phyloP scores from a whole-genome alignment of 2,113 vertebrate species.

The Ovis canadensis region DNA sequence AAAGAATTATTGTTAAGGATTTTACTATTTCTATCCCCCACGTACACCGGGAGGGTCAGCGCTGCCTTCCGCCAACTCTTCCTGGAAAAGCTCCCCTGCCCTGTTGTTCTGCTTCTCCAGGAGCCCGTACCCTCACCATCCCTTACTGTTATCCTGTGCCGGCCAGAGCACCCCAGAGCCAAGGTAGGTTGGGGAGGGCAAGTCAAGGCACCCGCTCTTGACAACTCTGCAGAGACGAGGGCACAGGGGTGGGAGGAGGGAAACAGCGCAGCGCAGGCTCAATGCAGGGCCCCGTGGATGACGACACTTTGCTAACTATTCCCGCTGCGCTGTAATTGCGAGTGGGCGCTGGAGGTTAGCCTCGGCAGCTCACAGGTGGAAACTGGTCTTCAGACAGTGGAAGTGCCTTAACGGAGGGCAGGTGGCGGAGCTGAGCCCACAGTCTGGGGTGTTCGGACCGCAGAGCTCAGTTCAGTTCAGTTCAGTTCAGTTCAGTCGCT shows the following conservation, averaged over 20 bases:
- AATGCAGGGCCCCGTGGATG: background rate
- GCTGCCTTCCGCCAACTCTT: background rate
- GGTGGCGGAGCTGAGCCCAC: background rate
- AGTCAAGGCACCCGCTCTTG: background rate
- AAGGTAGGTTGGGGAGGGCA: background rate
- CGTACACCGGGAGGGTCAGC: background rate
- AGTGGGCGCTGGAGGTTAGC: background rate
- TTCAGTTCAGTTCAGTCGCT: no score
- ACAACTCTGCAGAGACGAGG: background rate
- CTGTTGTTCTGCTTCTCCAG: accelerated
- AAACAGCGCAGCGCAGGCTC: background rate
- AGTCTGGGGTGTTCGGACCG: background rate
- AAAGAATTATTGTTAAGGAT: background rate
- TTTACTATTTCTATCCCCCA: background rate
- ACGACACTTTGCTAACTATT: accelerated
- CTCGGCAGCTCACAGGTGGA: background rate
- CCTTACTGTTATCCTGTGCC: background rate
- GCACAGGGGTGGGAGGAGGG: background rate
- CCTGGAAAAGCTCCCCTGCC: background rate
- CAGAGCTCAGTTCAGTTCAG: background rate
- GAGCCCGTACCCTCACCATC: no score
- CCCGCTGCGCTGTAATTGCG: accelerated
- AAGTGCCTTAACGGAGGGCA: background rate
- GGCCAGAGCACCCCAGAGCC: background rate
- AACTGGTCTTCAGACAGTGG: background rate